phyloP scores from a whole-genome alignment of 1,140 invertebrate genomes.

The Drosophila ficusphila region DNA sequence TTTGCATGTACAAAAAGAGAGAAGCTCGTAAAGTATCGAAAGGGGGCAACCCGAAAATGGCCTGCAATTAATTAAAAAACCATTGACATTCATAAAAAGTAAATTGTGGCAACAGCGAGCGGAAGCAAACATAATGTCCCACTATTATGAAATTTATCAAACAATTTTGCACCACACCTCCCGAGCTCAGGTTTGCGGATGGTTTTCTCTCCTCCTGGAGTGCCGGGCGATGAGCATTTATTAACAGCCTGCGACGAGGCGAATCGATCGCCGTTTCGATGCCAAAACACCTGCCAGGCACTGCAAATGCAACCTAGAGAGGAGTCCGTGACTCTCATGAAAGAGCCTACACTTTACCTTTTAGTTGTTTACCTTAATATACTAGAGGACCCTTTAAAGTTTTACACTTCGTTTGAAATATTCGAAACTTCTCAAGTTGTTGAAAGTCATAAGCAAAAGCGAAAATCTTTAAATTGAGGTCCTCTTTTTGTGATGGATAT shows the following conservation, averaged over 20 bases:
- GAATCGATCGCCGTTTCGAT: conserved; percentile 52
- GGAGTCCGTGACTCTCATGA: conserved; percentile 28
- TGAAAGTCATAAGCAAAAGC: too few relatives aligned
- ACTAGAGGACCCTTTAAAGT: not conserved
- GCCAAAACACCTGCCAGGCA: conserved; percentile 69
- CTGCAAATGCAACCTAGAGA: conserved; percentile 4
- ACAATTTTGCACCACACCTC: conserved; percentile 73
- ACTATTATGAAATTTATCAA: conserved; percentile 75
- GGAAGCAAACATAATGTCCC: conserved; percentile 64
- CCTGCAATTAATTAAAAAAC: conserved; percentile 79
- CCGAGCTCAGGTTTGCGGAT: conserved; percentile 12
- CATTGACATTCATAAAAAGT: conserved; percentile 82
- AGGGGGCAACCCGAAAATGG: conserved; percentile 50
- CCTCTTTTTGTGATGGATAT: not conserved
- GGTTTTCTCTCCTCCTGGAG: not conserved
- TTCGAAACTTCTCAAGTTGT: too few relatives aligned
- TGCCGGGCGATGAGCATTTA: conserved; percentile 64
- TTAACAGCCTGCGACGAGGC: conserved; percentile 64
- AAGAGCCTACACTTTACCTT: too few relatives aligned
- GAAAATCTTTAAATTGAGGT: too few relatives aligned
- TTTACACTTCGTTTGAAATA: too few relatives aligned
- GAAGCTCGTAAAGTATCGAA: conserved; percentile 38
- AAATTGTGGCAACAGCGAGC: conserved; percentile 78
- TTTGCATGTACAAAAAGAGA: conserved; percentile 36
- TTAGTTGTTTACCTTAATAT: not conserved